Base-by-base conservation (phyloP, 2,888 invertebrate genomes). In the Bombylius major region DNA sequence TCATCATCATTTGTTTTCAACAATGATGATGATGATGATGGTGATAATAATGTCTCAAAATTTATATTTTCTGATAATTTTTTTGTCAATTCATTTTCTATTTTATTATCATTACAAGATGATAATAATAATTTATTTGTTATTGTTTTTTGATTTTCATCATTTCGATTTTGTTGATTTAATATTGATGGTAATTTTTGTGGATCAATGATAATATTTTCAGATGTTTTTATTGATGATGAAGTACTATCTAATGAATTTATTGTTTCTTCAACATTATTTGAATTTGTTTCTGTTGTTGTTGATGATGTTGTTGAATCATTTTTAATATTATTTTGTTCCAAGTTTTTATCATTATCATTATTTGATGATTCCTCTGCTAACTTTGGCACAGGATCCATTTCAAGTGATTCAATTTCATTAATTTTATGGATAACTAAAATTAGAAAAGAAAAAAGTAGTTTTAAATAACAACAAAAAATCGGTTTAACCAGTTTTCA, bases 301-400 rank as follows among this genome's bases (percentile, higher is more conserved):
- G 9, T 6, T 36, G 5, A 8, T 8, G 9, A 36, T 36, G 6
- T 36, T 36, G 6, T 9, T 8, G 36, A 8, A 36, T 36, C 9
- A 36, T 51, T 51, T 36, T n/a, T 47, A 47, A 39, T 12, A 23
- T 36, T 55, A n/a, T 12, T 51, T 51, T 31, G 48, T 44, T 48
- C 14, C 48, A 23, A 23, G 3, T 42, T 8, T 42, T 42, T 8
- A 42, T 42, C 11, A 42, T 42, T 11, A 42, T 42, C 11, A 46
- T 32, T 51, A 33, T 47, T 47, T 51, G 23, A 31, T 55, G 50
- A 11, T 55, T 55, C 56, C 56, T 59, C 59, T 59, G 59, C 50
- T 23, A 50, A 49, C 50, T 56, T 54, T 47, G 53, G 52, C 46
- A 56, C 56, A 59, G 59, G 50, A 56, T 59, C 59, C 59, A 59